Evolutionary conservation across 1,140 invertebrate genomes (phyloP).

Genomic region (Drosophila takahashii): DNA sequence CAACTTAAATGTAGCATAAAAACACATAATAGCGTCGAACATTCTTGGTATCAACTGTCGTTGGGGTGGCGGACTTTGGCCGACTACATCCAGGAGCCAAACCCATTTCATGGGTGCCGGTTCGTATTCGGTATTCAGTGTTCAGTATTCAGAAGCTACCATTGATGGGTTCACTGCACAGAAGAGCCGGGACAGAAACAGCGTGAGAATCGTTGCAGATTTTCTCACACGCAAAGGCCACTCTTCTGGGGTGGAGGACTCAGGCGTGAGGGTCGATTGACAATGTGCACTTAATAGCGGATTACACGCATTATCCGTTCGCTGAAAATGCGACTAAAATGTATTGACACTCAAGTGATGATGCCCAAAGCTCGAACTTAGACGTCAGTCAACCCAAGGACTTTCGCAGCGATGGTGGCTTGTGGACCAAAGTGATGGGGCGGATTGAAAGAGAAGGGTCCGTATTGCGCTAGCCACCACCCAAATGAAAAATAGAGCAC

Average conservation of each 20-base stretch:
- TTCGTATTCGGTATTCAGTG: conserved; percentile 26
- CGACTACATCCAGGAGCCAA: conserved; percentile 50
- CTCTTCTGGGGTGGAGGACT: conserved; percentile 15
- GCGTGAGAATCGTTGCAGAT: conserved; percentile 83
- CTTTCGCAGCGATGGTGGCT: conserved; percentile 25
- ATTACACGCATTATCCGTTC: conserved; percentile 84
- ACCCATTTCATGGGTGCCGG: conserved; percentile 23
- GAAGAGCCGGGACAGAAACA: conserved; percentile 38
- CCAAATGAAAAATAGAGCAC: neutral
- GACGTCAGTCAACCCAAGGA: conserved; percentile 41
- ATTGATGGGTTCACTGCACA: conserved; percentile 77
- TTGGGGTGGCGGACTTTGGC: conserved; percentile 13
- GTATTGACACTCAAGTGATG: conserved; percentile 81
- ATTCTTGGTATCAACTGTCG: conserved; percentile 31
- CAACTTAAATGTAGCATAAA: conserved; percentile 85
- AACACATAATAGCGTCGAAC: conserved; percentile 77
- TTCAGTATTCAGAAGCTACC: conserved; percentile 43
- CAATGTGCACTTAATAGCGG: conserved; percentile 84
- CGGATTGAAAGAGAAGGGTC: neutral
- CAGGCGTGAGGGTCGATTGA: conserved; percentile 58
- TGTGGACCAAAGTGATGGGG: conserved; percentile 3
- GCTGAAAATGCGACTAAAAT: conserved; percentile 79
- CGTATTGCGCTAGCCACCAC: neutral
- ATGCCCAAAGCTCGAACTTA: conserved; percentile 47
- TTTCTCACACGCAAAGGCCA: conserved; percentile 71